phyloP scores from a whole-genome alignment of 2,888 invertebrate genomes.

The Odontocerum albicorne region DNA sequence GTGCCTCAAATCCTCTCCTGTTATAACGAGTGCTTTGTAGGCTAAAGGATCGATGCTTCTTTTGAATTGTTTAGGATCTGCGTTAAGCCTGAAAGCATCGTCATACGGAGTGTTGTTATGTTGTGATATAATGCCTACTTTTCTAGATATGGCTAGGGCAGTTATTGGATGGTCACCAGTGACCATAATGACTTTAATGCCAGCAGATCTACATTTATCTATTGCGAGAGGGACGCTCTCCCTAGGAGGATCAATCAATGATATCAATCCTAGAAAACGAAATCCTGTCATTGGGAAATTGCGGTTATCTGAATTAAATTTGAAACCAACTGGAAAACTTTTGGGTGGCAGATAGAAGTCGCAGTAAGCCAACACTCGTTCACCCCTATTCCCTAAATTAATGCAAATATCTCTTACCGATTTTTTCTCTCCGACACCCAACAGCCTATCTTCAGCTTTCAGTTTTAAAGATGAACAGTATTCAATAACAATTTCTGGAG shows the following conservation, averaged over 20 bases:
- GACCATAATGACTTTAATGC: constrained; percentile 73
- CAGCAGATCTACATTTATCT: constrained; percentile 66
- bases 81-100: constrained; percentile 63
- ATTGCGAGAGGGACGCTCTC: constrained; percentile 68
- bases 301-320: constrained; percentile 59
- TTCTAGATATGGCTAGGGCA: constrained; percentile 70
- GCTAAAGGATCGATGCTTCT: constrained; percentile 53
- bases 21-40: constrained; percentile 50
- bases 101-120: constrained; percentile 66
- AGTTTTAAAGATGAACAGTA: constrained; percentile 60
- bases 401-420: constrained; percentile 67
- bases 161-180: constrained; percentile 76
- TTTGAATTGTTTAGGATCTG: constrained; percentile 44
- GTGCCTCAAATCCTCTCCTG: constrained; percentile 59
- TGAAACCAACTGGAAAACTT: constrained; percentile 53
- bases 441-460: constrained; percentile 54
- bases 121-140: constrained; percentile 65
- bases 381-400: constrained; percentile 82
- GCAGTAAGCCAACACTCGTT: constrained; percentile 84
- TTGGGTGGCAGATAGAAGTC: constrained; percentile 64
- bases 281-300: constrained; percentile 69
- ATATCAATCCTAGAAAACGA: constrained; percentile 64
- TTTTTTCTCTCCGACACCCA: constrained; percentile 54
- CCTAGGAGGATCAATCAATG: constrained; percentile 74
- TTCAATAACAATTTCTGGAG: constrained; percentile 71